These are phyloP conservation scores for Eupithecia insigniata DNA, from an alignment of 2,888 invertebrate species.

Conservation along the genomic window DNA sequence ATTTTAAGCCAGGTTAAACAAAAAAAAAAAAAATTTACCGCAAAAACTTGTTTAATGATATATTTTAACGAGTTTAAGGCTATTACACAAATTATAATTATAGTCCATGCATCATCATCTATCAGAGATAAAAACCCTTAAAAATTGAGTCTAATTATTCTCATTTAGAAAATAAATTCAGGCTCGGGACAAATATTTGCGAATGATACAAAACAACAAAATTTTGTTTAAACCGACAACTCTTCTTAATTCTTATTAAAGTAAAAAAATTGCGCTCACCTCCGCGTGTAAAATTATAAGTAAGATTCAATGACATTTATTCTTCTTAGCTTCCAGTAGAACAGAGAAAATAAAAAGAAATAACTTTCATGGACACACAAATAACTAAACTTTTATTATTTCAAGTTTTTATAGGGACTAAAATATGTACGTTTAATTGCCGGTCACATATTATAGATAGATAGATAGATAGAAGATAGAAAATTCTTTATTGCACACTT, in stretches of 20 bases:
- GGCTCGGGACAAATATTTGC: not conserved
- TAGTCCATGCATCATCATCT: not conserved
- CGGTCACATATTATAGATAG: too few species aligned
- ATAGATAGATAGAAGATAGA: too few species aligned
- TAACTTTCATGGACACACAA: too few species aligned
- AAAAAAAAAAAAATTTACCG: too few species aligned
- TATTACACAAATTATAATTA: too few species aligned
- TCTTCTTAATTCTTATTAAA: not conserved
- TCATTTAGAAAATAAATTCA: not conserved
- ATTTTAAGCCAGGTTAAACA: not conserved
- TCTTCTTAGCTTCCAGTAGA: too few species aligned
- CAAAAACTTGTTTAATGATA: not conserved
- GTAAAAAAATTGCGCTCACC: not conserved
- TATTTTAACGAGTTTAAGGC: too few species aligned
- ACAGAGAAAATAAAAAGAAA: too few species aligned
- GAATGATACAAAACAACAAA: not conserved
- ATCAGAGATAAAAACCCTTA: not conserved
- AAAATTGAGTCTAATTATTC: not conserved
- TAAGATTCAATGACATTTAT: not conserved
- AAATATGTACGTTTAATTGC: too few species aligned
- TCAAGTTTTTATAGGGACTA: too few species aligned
- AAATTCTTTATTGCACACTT: too few species aligned
- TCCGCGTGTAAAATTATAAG: not conserved
- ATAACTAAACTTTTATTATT: too few species aligned
- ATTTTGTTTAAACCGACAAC: not conserved